phyloP scores from a whole-genome alignment of 2,113 vertebrate species.

The Varanus komodoensis region DNA sequence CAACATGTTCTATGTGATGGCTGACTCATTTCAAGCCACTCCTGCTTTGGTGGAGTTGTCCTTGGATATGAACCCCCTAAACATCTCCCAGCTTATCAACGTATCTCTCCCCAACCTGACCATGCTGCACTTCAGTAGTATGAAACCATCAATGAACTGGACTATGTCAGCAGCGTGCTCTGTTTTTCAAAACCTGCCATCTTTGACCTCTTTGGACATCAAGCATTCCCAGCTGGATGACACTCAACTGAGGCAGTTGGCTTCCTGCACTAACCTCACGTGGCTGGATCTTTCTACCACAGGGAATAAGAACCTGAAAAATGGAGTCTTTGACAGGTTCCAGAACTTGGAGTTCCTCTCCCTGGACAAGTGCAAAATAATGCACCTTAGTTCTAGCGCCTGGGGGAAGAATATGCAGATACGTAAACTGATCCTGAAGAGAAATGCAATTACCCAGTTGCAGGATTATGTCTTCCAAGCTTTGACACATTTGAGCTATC shows the following conservation, averaged over 20 bases:
- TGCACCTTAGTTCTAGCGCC: neutral
- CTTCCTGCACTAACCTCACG: conserved; percentile 49
- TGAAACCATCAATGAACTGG: conserved; percentile 28
- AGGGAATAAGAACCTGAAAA: neutral
- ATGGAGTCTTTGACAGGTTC: conserved; percentile 5
- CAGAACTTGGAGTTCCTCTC: conserved; percentile 32
- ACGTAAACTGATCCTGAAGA: conserved; percentile 35
- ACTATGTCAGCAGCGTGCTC: conserved; percentile 10
- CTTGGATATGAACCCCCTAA: conserved; percentile 50
- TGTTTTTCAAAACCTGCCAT: conserved; percentile 33
- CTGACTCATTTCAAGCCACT: conserved; percentile 28
- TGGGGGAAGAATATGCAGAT: conserved; percentile 33
- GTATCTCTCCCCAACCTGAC: conserved; percentile 33
- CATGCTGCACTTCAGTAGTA: conserved; percentile 51
- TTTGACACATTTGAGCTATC: conserved; percentile 19
- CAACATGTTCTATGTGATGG: conserved; percentile 30
- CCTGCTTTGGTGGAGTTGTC: conserved; percentile 39
- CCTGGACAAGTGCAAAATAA: conserved; percentile 55
- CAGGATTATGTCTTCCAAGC: neutral
- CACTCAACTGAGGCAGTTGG: conserved; percentile 11
- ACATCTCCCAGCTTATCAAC: conserved; percentile 40
- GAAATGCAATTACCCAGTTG: conserved; percentile 25
- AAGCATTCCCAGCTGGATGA: conserved; percentile 35
- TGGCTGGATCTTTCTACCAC: conserved; percentile 46
- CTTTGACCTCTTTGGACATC: conserved; percentile 44